Evolutionary conservation across 2,113 vertebrate genomes (phyloP), one percentile per base, ranked within the genome.

Genomic region (Percina caprodes): DNA sequence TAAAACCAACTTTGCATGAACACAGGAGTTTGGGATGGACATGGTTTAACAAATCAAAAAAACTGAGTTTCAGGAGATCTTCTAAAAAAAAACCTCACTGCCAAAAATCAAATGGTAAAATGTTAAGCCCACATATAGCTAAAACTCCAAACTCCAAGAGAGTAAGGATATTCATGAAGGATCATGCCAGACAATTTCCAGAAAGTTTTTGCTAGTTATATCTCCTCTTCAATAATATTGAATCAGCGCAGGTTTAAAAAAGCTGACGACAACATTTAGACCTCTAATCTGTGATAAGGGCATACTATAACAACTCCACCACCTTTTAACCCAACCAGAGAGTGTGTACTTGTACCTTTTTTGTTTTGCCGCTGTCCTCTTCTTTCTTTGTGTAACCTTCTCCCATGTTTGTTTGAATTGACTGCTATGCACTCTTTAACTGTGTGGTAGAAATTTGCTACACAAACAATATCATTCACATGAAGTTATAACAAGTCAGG

Each of bases 331-430:
- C 45, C 45, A 62, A 21, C 12, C n/a, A 65, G n/a, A 21, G 39
- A 52, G 24, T 62, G 23, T 45, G 7, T 18, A 14, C 45, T 9
- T 39, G 26, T 18, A 14, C 45, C 23, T 39, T 74, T 75, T 75
- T 82, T 59, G 12, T 74, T 76, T 42, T 65, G 51, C 45, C 15
- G 6, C 35, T 51, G 61, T 74, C 61, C 74, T 42, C 55, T 11
- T 58, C 67, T 79, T 62, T 82, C 46, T 39, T 54, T 73, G 8
- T 76, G 15, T 60, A 69, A 62, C 79, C 69, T 54, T 69, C 33
- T 48, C 23, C 21, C n/a, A 1, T 15, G 61, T 82, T 60, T 74
- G 78, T 74, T 67, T 88, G 33, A 78, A 80, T 60, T 68, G 65
- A 74, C 52, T 80, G 63, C 33, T n/a, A 12, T 49, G 42, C 51